Evolutionary conservation across 2,113 vertebrate species (phyloP).

Genomic region (Pseudonaja textilis): DNA sequence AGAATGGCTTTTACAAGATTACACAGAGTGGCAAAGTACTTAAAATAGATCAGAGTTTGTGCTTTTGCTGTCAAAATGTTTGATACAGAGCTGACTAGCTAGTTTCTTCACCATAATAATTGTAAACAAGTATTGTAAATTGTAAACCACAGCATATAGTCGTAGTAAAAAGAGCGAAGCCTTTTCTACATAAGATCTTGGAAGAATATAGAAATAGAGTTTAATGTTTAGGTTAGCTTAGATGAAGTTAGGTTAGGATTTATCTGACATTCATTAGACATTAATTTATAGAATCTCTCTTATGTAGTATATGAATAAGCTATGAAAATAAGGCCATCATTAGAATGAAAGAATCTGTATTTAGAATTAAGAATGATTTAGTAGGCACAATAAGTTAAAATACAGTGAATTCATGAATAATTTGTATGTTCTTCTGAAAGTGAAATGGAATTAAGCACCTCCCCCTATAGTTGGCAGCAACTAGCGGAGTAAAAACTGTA

Average conservation of each 20-base stretch:
- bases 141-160: conserved; percentile 41
- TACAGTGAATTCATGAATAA: background rate
- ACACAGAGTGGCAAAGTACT: conserved; percentile 55
- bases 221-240: background rate
- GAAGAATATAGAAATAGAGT: background rate
- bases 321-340: background rate
- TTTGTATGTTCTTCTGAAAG: background rate
- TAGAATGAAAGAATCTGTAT: background rate
- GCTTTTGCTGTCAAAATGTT: conserved; percentile 59
- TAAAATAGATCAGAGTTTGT: conserved; percentile 61
- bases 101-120: conserved; percentile 56
- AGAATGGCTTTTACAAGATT: conserved; percentile 64
- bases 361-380: background rate
- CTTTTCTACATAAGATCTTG: conserved; percentile 24
- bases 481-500: background rate
- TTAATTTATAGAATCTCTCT: background rate
- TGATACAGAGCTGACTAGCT: conserved; percentile 57
- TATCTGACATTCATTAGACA: conserved; percentile 32
- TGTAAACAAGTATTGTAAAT: conserved; percentile 47
- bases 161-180: conserved; percentile 38
- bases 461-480: background rate
- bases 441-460: background rate
- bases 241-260: background rate
- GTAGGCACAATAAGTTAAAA: conserved; percentile 16
- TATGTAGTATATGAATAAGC: background rate